Base-by-base conservation (phyloP, 1,140 invertebrate species). In the Trypoxylus dichotomus region DNA sequence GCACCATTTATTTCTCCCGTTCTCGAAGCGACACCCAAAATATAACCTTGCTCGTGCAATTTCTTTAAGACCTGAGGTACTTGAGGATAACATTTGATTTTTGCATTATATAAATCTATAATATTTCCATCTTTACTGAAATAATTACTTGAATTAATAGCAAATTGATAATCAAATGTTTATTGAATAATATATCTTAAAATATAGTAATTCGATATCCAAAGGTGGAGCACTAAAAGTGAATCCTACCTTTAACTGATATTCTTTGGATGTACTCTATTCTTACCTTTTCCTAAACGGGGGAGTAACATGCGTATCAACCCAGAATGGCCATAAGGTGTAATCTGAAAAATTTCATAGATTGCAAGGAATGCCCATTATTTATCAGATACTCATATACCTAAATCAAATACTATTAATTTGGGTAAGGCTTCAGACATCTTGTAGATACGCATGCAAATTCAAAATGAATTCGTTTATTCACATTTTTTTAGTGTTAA, bases 291-390 rank as follows among this genome's bases (percentile, higher is more conserved):
- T 90, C 47, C 76, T 83, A 84, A 94, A 93, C 58, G 93, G 93
- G 68, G 91, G 91, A 80, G 86, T 87, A 15, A 93, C 90, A 86
- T 93, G 91, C 29, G 91, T 92, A 80, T 94, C 93, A 60, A 93
- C 90, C 91, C 91, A 93, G 86, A 93, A 93, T 58, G 93, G 93
- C 93, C 93, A 94, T 47, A 94, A 83, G 3, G 93, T 94, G 81
- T 93, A 94, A 90, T 94, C 93, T 94, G 83, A 80, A 89, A 89
- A 68, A 68, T 68, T 25, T 68, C 13, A 27, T 27, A 29, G 1
- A 29, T 15, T 21, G 7, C 15, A 6, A 71, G 21, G 24, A 71
- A 71, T 71, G 32, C 1, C 0, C 0, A 6, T 41, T 5, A 15
- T 74, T 6, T 1, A 37, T 8, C 13, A 10, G 15, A 41, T 41